Evolutionary conservation across 2,113 vertebrate genomes (phyloP).

Genomic region (Pseudopodoces humilis): DNA sequence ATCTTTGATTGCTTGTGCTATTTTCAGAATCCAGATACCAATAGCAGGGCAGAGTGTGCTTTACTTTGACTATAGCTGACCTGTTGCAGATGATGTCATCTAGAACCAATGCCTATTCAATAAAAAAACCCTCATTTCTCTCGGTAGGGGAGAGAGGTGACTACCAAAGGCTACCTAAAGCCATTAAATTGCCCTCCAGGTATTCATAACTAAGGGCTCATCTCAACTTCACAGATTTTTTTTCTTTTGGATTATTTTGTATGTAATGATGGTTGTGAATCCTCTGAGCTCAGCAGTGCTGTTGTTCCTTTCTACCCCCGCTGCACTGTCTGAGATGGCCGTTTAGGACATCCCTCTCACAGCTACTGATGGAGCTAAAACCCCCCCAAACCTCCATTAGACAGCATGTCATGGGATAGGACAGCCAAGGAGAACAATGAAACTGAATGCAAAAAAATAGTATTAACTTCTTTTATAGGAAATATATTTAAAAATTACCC

Average conservation of each 20-base stretch:
- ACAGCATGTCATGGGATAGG: neutral
- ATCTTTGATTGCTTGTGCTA: neutral
- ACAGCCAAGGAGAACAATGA: neutral
- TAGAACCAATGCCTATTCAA: neutral
- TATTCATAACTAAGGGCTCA: neutral
- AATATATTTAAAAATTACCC: neutral
- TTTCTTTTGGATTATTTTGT: neutral
- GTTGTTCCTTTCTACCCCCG: neutral
- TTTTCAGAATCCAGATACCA: neutral
- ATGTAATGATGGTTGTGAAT: neutral
- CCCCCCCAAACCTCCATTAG: neutral
- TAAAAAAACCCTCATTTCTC: neutral
- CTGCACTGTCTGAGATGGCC: neutral
- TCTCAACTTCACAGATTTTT: neutral
- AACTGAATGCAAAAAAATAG: neutral
- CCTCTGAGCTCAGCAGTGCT: neutral
- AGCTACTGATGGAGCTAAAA: neutral
- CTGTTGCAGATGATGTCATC: neutral
- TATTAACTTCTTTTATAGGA: neutral
- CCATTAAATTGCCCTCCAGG: neutral
- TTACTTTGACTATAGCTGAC: neutral
- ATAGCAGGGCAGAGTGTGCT: neutral
- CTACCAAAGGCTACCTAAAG: neutral
- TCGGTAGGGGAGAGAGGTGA: neutral
- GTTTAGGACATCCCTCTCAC: neutral